Base-by-base conservation (phyloP, 2,113 vertebrate genomes). In the Protobothrops mucrosquamatus region DNA sequence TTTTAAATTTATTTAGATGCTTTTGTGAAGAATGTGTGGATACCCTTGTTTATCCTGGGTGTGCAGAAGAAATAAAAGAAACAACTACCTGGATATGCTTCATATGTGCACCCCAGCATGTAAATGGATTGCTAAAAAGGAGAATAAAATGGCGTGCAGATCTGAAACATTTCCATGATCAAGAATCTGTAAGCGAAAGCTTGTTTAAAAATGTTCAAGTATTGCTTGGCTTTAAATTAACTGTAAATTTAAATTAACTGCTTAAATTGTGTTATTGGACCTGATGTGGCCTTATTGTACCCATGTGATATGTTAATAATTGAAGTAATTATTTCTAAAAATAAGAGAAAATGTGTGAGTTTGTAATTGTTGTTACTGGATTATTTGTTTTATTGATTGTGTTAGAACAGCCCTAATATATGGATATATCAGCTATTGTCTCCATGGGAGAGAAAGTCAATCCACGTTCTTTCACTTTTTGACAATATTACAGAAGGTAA, bases 401-500 rank as follows among this genome's bases (percentile, higher is more conserved):
- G 81, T 52, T 46, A 91, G 43, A 94, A 43, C 43, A 7, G 92
- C 22, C 34, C 39, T 57, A 39, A 89, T 51, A 54, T 91, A 3
- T 69, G 34, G 24, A 94, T 69, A 6, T 91, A 74, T 0, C 15
- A 87, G 1, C 93, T 91, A 0, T 92, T 96, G 39, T 24, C 94
- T 2, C 88, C 89, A n/a, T 93, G 94, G 94, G 94, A 96, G 52
- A 93, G 94, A 92, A 89, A 94, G 57, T 0, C 93, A 0, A 3
- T 97, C 5, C 90, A 29, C 0, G 92, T 96, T 64, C 94, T 97
- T 59, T 96, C 91, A 6, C 93, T 97, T 52, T 96, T 96, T 29
- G 94, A 92, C 48, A 88, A 95, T 24, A 94, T 94, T 74, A 20
- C 43, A 52, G 29, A 81, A 93, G 94, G 87, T 97, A n/a, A 95